A percentile compares a stretch with the other conserved stretches of the same genome.
These are phyloP conservation scores for Macrosteles quadrilineatus DNA, from an alignment of 1,140 invertebrate genomes.

Conservation along the genomic window DNA sequence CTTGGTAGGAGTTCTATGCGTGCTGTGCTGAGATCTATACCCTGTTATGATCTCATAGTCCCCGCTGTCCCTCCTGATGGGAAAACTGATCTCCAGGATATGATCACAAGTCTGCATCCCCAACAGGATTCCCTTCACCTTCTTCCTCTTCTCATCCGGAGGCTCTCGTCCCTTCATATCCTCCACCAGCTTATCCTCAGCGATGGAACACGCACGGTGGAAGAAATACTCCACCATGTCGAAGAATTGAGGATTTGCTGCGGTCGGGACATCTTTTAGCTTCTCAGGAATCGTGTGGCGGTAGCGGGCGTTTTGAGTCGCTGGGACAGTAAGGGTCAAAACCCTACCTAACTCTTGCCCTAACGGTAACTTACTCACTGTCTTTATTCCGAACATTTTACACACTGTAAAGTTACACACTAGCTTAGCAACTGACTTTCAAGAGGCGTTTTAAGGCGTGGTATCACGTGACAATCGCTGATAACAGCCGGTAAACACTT, in stretches of 20 bases:
- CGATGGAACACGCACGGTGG: conserved; percentile 83
- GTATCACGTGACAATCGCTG: not conserved
- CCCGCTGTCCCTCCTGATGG: conserved; percentile 91
- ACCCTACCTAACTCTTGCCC: not conserved
- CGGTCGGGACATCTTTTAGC: conserved; percentile 76
- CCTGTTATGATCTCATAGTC: conserved; percentile 97
- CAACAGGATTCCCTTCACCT: conserved; percentile 88
- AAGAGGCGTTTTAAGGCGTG: not conserved
- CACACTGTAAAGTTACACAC: not conserved
- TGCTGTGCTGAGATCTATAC: conserved; percentile 96
- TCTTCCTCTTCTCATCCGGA: conserved; percentile 86
- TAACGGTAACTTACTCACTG: not conserved
- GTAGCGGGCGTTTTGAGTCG: not conserved
- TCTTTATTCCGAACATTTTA: not conserved
- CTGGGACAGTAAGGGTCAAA: not conserved
- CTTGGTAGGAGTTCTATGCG: conserved; percentile 95
- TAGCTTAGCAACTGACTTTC: not conserved
- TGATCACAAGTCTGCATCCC: conserved; percentile 96
- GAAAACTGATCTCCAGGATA: conserved; percentile 93
- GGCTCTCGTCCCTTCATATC: conserved; percentile 75
- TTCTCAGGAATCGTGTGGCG: conserved; percentile 81
- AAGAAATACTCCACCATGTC: conserved; percentile 97
- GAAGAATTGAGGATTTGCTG: conserved; percentile 81
- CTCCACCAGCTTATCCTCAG: conserved; percentile 89
- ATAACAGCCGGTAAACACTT: conserved; percentile 12